These are phyloP conservation scores for Progne subis DNA, from an alignment of 2,113 vertebrate species.

Conservation along the genomic window DNA sequence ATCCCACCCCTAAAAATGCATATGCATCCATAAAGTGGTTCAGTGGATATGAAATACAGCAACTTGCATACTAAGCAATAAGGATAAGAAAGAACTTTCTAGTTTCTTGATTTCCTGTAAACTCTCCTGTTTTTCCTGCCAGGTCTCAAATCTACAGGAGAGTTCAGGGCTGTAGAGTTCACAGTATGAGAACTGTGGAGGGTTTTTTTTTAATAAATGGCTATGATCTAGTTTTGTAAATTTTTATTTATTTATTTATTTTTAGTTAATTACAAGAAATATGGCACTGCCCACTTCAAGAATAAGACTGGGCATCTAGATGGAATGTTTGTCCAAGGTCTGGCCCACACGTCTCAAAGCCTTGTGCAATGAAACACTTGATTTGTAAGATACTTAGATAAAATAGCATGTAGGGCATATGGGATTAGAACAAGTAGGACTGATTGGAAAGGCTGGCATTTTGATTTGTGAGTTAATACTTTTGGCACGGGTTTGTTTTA, in stretches of 20 bases:
- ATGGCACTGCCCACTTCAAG: background rate
- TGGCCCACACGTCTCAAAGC: background rate
- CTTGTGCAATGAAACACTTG: background rate
- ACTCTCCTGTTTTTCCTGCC: background rate
- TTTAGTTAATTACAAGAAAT: background rate
- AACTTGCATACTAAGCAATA: background rate
- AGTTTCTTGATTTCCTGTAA: background rate
- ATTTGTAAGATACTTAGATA: background rate
- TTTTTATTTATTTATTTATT: background rate
- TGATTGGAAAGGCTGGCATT: background rate
- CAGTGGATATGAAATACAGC: background rate
- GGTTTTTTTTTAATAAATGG: background rate
- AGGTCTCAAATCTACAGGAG: background rate
- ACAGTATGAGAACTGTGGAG: background rate
- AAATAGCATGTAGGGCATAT: background rate
- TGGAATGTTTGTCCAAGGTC: background rate
- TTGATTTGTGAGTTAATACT: background rate
- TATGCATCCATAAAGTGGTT: background rate
- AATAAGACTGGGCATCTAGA: background rate
- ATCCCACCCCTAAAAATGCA: background rate
- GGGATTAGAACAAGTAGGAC: background rate
- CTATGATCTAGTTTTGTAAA: background rate
- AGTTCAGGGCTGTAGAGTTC: background rate
- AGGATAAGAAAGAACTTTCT: background rate
- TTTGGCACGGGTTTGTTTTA: slow-evolving; percentile 5